Conservation (phyloP, 2,888 invertebrate genomes). For the Tupiocoris notatus region DNA sequence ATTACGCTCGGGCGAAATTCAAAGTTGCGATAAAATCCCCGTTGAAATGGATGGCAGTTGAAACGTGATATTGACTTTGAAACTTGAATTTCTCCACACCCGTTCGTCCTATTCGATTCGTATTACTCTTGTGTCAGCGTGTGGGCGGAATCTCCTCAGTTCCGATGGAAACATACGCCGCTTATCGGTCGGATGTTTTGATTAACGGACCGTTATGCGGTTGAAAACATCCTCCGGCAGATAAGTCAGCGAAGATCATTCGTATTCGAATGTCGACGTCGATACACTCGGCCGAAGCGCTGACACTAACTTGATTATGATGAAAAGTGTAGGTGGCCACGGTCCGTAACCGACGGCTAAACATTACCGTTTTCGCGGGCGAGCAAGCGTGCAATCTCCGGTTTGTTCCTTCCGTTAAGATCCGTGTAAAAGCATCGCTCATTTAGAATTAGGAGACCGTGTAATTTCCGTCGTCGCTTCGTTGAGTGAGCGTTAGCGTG, state of each 20-base stretch:
- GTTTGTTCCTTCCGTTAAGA: slow-evolving; percentile 25
- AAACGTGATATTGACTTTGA: background rate
- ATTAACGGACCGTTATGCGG: background rate
- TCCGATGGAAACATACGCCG: background rate
- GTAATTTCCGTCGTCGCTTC: background rate
- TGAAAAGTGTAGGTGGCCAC: slow-evolving; percentile 28
- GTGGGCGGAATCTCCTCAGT: background rate
- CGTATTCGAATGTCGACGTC: background rate
- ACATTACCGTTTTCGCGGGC: slow-evolving; percentile 40
- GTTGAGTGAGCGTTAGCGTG: background rate
- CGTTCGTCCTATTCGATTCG: background rate
- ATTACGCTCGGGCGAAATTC: too few species aligned
- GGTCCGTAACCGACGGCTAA: slow-evolving; percentile 28
- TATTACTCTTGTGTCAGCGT: background rate
- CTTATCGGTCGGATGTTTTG: background rate
- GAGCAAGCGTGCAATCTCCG: slow-evolving; percentile 33
- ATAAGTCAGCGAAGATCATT: background rate
- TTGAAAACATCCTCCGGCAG: background rate
- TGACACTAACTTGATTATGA: slow-evolving; percentile 25
- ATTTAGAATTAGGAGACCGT: slow-evolving; percentile 18
- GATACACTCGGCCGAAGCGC: slow-evolving; percentile 3
- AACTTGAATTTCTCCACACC: background rate
- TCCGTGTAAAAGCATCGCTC: slow-evolving; percentile 20
- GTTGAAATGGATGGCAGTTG: too few species aligned
- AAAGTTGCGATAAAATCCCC: too few species aligned